phyloP scores from a whole-genome alignment of 2,113 vertebrate species.

The Myodes glareolus region DNA sequence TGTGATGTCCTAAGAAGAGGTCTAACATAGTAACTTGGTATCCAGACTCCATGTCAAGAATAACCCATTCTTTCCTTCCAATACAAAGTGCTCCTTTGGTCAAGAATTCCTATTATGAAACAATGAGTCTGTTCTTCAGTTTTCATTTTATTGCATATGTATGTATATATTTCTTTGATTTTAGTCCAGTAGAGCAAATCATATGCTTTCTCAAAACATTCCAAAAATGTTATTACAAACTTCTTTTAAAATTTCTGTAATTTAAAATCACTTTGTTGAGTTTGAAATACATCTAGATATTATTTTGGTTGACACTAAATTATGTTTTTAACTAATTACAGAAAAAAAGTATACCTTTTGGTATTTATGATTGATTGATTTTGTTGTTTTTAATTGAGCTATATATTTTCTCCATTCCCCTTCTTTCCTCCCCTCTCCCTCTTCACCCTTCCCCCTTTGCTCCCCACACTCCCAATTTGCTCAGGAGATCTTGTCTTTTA shows the following conservation, averaged over 20 bases:
- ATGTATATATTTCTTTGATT: not conserved
- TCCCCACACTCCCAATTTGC: no score
- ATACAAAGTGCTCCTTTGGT: not conserved
- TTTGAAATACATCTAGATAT: not conserved
- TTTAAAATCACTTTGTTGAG: constrained; percentile 17
- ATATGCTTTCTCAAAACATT: not conserved
- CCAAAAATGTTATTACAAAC: not conserved
- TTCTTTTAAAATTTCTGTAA: not conserved
- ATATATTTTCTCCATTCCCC: no score
- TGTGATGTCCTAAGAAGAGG: not conserved
- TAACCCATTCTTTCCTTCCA: not conserved
- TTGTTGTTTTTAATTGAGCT: no score
- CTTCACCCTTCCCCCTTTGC: no score
- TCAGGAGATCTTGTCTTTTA: no score
- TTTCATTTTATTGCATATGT: not conserved
- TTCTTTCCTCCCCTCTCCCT: no score
- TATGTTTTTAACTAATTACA: not conserved
- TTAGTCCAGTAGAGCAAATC: not conserved
- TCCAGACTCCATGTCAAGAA: not conserved
- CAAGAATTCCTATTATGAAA: not conserved
- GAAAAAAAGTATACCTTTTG: not conserved
- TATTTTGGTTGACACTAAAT: not conserved
- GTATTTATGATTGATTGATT: not conserved
- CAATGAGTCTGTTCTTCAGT: not conserved
- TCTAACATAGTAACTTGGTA: not conserved